A percentile compares a stretch with the other conserved stretches of the same genome.
phyloP scores from a whole-genome alignment of 2,113 vertebrate species.

The Coracopsis vasa region DNA sequence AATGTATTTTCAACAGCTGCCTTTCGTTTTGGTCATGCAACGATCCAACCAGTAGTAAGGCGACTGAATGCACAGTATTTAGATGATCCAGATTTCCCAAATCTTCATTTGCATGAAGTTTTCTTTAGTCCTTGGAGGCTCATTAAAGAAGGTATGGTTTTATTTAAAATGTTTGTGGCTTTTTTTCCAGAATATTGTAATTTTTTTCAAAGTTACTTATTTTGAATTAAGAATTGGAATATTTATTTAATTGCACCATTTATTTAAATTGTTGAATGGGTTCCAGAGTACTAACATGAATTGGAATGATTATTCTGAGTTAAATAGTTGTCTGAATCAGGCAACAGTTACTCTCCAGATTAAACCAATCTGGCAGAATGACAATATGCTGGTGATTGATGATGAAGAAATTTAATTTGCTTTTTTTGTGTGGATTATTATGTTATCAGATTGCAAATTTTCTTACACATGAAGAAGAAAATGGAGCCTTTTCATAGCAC shows the following conservation, averaged over 20 bases:
- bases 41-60: conserved; percentile 77
- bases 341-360: not conserved
- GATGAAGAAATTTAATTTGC: not conserved
- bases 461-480: not conserved
- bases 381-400: not conserved
- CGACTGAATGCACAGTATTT: conserved; percentile 82
- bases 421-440: not conserved
- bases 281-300: not conserved
- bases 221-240: not conserved
- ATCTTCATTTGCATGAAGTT: conserved; percentile 78
- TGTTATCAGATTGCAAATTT: not conserved
- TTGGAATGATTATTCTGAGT: not conserved
- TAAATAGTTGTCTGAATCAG: not conserved
- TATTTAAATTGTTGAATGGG: not conserved
- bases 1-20: conserved; percentile 94
- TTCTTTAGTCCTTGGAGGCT: conserved; percentile 96
- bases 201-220: not conserved
- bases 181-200: not conserved
- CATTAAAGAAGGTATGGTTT: conserved; percentile 85
- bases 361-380: not conserved
- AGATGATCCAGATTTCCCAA: conserved; percentile 75
- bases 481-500: not conserved
- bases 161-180: not conserved
- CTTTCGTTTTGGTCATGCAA: conserved; percentile 93
- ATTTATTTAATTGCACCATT: not conserved